Conservation (phyloP, 2,113 vertebrate genomes). For the Ceuthmochares aereus region DNA sequence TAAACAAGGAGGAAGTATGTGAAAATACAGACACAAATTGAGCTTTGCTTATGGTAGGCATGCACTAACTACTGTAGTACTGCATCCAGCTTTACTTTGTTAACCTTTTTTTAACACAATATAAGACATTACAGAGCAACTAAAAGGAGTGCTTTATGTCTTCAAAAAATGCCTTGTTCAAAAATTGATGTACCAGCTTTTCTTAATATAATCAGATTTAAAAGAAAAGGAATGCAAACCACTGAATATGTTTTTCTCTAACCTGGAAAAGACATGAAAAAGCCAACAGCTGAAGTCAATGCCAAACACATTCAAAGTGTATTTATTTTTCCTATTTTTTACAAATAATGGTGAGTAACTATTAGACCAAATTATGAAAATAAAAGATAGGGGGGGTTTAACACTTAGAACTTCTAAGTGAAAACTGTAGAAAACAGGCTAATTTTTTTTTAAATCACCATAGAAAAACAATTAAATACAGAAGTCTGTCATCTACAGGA, state of each 20-base stretch:
- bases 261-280: not conserved
- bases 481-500: not conserved
- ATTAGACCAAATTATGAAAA: not conserved
- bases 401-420: not conserved
- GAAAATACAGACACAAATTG: not conserved
- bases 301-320: not conserved
- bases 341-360: not conserved
- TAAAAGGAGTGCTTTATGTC: not conserved
- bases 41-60: not conserved
- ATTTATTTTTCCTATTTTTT: not conserved
- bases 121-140: not conserved
- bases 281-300: not conserved
- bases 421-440: not conserved
- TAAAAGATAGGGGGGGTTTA: fast-evolving
- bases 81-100: not conserved
- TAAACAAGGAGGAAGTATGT: not conserved
- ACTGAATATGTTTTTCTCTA: not conserved
- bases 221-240: not conserved
- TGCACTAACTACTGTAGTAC: not conserved
- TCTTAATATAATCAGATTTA: not conserved
- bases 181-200: not conserved
- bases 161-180: not conserved
- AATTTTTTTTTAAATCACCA: not conserved
- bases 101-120: not conserved
- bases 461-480: not conserved